Conservation (phyloP, 2,888 invertebrate species). For the Xestia rhomboidea region DNA sequence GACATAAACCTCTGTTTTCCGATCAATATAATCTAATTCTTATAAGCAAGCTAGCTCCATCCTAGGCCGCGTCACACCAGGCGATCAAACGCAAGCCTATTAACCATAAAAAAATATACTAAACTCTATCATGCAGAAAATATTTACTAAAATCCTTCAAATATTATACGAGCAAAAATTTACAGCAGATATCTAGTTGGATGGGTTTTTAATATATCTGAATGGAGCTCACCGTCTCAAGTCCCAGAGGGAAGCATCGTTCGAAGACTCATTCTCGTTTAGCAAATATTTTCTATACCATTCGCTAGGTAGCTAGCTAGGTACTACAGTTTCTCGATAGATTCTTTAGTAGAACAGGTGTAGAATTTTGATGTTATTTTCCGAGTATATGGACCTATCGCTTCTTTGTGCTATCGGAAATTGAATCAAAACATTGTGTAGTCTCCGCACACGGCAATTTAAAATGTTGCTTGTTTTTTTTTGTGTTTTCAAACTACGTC, state of each 20-base stretch:
- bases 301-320: not conserved
- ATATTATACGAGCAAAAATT: conserved; percentile 6
- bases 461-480: not conserved
- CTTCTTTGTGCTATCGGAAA: conserved; percentile 22
- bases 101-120: not conserved
- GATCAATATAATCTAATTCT: no score
- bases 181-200: conserved; percentile 20
- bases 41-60: no score
- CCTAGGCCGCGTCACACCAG: no score
- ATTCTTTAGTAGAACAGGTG: conserved; percentile 38
- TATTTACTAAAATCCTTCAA: not conserved
- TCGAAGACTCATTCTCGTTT: conserved; percentile 62
- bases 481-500: not conserved
- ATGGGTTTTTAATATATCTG: conserved; percentile 44
- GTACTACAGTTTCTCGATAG: conserved; percentile 10
- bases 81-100: no score
- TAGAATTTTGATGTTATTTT: conserved; percentile 42
- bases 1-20: not conserved
- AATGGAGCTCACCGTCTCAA: conserved; percentile 60
- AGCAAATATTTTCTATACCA: conserved; percentile 68
- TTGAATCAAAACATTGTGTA: conserved; percentile 25
- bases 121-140: conserved; percentile 9
- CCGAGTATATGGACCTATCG: not conserved
- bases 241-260: conserved; percentile 60
- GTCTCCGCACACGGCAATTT: not conserved